These are phyloP conservation scores for Acanthopagrus latus DNA, from an alignment of 2,797 vertebrate species.

Conservation along the genomic window DNA sequence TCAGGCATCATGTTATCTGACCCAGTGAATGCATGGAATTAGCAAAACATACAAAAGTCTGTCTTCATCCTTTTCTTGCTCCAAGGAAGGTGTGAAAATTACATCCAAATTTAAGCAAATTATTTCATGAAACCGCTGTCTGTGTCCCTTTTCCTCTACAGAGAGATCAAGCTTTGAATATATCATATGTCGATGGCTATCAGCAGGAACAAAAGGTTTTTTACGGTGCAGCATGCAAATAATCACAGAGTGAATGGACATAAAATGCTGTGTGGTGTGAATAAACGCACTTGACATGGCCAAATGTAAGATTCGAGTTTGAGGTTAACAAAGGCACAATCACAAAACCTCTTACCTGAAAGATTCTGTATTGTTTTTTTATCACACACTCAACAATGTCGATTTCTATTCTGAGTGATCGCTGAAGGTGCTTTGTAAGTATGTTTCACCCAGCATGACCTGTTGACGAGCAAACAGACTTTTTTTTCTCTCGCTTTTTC, in stretches of 20 bases:
- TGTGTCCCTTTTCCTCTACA: constrained; percentile 27
- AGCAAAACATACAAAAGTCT: background rate
- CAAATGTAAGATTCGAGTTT: background rate
- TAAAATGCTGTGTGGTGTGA: background rate
- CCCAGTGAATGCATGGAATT: background rate
- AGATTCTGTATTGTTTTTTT: background rate
- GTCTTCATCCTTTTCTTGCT: background rate
- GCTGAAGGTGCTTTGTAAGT: background rate
- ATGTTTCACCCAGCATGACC: background rate
- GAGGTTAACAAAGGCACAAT: background rate
- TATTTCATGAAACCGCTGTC: background rate
- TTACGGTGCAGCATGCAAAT: constrained; percentile 62
- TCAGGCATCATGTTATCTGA: constrained; percentile 28
- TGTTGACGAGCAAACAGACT: background rate
- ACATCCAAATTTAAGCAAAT: constrained; percentile 49
- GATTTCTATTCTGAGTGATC: background rate
- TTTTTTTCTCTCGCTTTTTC: background rate
- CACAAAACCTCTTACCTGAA: too few species aligned
- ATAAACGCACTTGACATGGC: constrained; percentile 15
- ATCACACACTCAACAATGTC: background rate
- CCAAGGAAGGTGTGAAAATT: background rate
- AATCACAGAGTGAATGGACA: background rate
- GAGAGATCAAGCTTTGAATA: constrained; percentile 12
- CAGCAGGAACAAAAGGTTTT: constrained; percentile 38
- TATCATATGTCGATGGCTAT: constrained; percentile 32